Conservation (phyloP, 92 coral and sea anemone genomes). For the Zoanthus sociatus region DNA sequence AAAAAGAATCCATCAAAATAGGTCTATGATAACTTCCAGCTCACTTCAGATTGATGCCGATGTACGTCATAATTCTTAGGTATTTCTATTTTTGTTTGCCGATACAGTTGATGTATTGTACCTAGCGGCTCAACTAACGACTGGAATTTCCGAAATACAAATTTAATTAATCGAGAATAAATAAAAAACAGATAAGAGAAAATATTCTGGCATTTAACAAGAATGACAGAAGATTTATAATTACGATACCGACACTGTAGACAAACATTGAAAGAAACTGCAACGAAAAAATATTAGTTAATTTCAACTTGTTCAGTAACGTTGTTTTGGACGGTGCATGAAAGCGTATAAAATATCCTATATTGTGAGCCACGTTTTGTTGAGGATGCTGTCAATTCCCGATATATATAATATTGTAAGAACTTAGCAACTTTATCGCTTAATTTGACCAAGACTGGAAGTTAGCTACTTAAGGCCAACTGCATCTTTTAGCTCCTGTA, state of each 20-base stretch:
- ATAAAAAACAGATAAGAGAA: not conserved
- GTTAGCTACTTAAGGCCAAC: too few relatives aligned
- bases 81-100: constrained; percentile 22
- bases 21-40: constrained; percentile 4
- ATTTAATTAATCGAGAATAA: constrained; percentile 37
- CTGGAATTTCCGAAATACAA: constrained; percentile 47
- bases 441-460: too few relatives aligned
- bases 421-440: too few relatives aligned
- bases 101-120: constrained; percentile 6
- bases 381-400: too few relatives aligned
- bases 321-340: too few relatives aligned
- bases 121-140: not conserved
- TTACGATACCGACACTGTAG: not conserved
- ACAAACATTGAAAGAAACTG: not conserved
- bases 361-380: too few relatives aligned
- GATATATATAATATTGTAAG: too few relatives aligned
- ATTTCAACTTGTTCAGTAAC: too few relatives aligned
- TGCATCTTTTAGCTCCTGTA: too few relatives aligned
- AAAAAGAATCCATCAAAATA: not conserved
- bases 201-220: not conserved
- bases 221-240: not conserved
- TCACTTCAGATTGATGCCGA: not conserved
- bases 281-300: too few relatives aligned
- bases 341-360: too few relatives aligned
- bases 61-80: constrained; percentile 26